Evolutionary conservation across 2,888 invertebrate genomes (phyloP), one percentile per base, ranked within the genome.

Genomic region (Cabera pusaria): DNA sequence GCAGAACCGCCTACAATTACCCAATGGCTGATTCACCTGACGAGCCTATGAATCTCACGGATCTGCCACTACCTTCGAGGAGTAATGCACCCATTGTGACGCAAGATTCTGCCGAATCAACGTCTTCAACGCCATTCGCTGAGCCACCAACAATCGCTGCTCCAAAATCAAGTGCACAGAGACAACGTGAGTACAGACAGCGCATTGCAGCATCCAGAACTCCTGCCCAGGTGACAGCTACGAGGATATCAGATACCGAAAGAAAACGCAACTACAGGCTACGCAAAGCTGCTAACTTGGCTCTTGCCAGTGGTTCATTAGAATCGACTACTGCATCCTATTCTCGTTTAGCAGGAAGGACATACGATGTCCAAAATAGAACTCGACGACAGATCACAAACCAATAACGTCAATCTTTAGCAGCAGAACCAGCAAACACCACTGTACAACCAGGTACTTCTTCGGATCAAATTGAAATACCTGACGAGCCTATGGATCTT

Each of bases 171-270:
- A 25, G 7, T 6, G 17, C 25, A 24, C 49, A 50, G 10, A 41
- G 25, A 44, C 44, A 49, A 49, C 49, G 46, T 47, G 49, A 49
- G 42, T 52, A 52, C 51, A 52, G 51, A 53, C 46, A 46, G 46
- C 49, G 53, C 18, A 45, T 49, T 23, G 46, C 51, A 34, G 51
- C 51, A 42, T 49, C 46, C 25, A 53, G 41, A 52, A 49, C 51
- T 49, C 23, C 44, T 44, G 45, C 44, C 18, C 44, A 49, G 39
- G 41, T 28, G 28, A 7, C 14, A 31, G 44, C 47, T 51, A 45
- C 39, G 24, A 51, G 47, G 18, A 29, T 45, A 42, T 27, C 37
- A 16, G 19, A 37, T 32, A 25, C n/a, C 34, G 48, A 33, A 49
- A 52, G 50, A 49, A 16, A 45, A 7, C 45, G 45, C 17, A 52